These are phyloP conservation scores for Diploscapter pachys DNA, from an alignment of 1,140 invertebrate species.

Conservation along the genomic window DNA sequence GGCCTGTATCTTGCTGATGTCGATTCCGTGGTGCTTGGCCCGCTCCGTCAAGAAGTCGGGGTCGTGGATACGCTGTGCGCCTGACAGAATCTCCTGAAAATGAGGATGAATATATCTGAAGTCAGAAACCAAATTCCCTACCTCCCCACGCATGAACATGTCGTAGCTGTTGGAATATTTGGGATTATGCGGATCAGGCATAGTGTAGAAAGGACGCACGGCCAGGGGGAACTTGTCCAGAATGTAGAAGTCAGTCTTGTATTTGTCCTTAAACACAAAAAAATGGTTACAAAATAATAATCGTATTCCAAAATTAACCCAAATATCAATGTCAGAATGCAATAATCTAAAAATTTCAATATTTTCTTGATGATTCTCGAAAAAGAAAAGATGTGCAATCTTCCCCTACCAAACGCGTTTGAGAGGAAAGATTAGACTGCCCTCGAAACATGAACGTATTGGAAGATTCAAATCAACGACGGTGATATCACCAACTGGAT, in stretches of 20 bases:
- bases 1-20: constrained; percentile 82
- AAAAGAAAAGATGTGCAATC: too few species aligned
- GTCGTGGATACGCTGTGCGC: constrained; percentile 95
- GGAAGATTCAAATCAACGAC: too few species aligned
- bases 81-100: constrained; percentile 85
- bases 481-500: too few species aligned
- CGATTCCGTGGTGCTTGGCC: constrained; percentile 83
- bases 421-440: too few species aligned
- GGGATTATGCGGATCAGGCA: constrained; percentile 81
- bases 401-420: too few species aligned
- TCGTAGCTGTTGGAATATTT: constrained; percentile 95
- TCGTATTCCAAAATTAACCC: too few species aligned
- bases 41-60: constrained; percentile 80
- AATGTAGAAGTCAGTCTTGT: constrained; percentile 97
- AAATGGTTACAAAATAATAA: too few species aligned
- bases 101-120: not conserved
- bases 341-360: too few species aligned
- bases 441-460: too few species aligned
- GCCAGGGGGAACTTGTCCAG: constrained; percentile 96
- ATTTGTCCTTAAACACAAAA: constrained; percentile 72
- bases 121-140: constrained; percentile 1
- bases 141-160: constrained; percentile 89
- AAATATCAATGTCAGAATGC: too few species aligned
- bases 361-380: too few species aligned
- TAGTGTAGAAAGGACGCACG: constrained; percentile 96